A percentile compares a stretch with the other conserved stretches of the same genome.
Evolutionary conservation across 2,113 vertebrate species (phyloP).

Genomic region (Crotalus tigris): DNA sequence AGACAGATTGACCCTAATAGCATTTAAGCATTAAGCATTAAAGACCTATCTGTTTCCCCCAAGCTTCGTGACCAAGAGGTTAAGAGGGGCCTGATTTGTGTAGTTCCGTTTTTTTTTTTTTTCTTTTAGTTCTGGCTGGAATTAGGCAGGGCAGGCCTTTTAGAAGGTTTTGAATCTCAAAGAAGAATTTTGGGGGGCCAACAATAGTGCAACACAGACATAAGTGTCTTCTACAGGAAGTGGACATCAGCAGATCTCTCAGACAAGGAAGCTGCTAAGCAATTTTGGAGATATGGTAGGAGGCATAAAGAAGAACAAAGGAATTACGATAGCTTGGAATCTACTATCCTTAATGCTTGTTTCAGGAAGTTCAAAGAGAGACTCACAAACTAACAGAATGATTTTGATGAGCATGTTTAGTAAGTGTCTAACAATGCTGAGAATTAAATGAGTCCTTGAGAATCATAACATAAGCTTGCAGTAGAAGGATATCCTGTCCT

Average conservation of each 20-base stretch:
- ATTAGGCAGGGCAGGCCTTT: not conserved
- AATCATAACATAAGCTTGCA: not conserved
- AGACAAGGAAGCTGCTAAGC: not conserved
- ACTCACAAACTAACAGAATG: not conserved
- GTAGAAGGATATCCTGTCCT: not conserved
- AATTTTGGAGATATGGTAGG: not conserved
- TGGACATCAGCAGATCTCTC: not conserved
- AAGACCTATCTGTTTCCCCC: not conserved
- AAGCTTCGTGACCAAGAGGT: not conserved
- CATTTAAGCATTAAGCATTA: not conserved
- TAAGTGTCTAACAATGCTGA: not conserved
- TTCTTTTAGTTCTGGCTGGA: not conserved
- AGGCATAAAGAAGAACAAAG: not conserved
- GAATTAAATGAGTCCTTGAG: not conserved
- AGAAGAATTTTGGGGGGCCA: not conserved
- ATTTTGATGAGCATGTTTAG: not conserved
- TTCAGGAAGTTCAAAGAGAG: not conserved
- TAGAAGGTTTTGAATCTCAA: not conserved
- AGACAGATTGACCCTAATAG: not conserved
- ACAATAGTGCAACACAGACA: not conserved
- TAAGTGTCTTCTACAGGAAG: not conserved
- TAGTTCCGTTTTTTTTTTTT: not conserved
- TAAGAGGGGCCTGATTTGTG: not conserved
- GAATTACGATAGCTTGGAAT: not conserved
- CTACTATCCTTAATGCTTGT: not conserved